Evolutionary conservation across 2,888 invertebrate species (phyloP).

Genomic region (Hydraecia micacea): DNA sequence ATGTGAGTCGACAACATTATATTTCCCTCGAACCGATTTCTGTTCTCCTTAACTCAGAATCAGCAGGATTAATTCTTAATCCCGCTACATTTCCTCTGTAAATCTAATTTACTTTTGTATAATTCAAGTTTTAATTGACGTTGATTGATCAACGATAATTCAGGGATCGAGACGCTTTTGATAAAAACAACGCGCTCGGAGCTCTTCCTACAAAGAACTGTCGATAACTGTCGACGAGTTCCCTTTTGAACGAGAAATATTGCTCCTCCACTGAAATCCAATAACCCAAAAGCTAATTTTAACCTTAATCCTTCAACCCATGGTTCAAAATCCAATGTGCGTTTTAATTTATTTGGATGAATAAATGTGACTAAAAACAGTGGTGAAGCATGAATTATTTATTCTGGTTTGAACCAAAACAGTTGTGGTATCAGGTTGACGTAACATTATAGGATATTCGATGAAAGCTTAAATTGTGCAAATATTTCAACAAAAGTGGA

Average conservation of each 20-base stretch:
- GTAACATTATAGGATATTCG: constrained; percentile 7
- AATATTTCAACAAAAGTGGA: constrained; percentile 25
- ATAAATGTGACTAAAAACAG: constrained; percentile 34
- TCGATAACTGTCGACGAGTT: constrained; percentile 59
- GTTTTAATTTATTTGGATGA: constrained; percentile 31
- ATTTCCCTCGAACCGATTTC: not conserved
- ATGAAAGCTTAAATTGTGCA: constrained; percentile 16
- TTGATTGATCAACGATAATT: constrained; percentile 63
- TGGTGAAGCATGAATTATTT: constrained; percentile 48
- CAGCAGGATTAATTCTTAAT: constrained; percentile 2
- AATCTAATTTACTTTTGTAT: constrained; percentile 51
- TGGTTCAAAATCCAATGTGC: constrained; percentile 26
- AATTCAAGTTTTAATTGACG: constrained; percentile 64
- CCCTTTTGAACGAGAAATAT: constrained; percentile 59
- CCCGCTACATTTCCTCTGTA: constrained; percentile 22
- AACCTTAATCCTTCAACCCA: constrained; percentile 21
- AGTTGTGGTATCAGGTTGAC: constrained; percentile 22
- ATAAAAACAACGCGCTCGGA: constrained; percentile 51
- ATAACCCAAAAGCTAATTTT: constrained; percentile 22
- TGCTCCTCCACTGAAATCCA: constrained; percentile 23
- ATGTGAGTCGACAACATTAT: not conserved
- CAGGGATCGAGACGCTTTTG: constrained; percentile 58
- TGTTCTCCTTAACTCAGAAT: not conserved
- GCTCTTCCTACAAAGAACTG: constrained; percentile 63
- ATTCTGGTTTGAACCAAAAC: constrained; percentile 46